A percentile compares a stretch with the other conserved stretches of the same genome.
phyloP scores from a whole-genome alignment of 2,888 invertebrate species.

The Dioctria linearis region DNA sequence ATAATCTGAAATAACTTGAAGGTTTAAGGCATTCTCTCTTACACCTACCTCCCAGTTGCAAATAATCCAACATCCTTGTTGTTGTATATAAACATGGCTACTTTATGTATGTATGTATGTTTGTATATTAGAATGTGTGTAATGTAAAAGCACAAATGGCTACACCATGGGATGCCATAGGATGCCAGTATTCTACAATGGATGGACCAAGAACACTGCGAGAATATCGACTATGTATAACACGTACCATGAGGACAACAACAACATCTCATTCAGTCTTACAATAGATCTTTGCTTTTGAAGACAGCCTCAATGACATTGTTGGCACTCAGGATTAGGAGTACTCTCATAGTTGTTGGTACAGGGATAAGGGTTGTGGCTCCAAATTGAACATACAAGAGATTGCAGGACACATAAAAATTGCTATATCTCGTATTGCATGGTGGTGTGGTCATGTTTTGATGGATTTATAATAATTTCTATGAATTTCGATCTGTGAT shows the following conservation, averaged over 20 bases:
- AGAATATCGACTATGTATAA: constrained; percentile 13
- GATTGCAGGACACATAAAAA: neutral
- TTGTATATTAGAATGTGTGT: neutral
- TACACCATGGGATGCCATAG: neutral
- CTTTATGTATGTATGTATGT: no score
- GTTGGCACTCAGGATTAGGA: constrained; percentile 19
- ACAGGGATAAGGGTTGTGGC: constrained; percentile 17
- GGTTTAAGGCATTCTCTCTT: constrained; percentile 12
- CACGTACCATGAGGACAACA: constrained; percentile 21
- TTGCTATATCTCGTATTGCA: neutral
- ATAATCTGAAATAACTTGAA: constrained; percentile 49
- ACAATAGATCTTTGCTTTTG: constrained; percentile 29
- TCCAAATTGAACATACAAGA: neutral
- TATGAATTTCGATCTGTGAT: no score
- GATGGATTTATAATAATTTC: neutral
- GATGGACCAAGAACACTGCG: neutral
- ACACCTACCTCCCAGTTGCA: neutral
- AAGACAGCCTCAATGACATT: constrained; percentile 12
- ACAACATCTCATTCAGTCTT: constrained; percentile 12
- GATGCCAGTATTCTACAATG: neutral
- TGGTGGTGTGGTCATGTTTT: neutral
- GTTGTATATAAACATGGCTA: no score
- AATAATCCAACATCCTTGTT: neutral
- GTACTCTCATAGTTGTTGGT: constrained; percentile 1
- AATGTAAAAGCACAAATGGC: neutral